Conservation (phyloP, 2,888 invertebrate species). For the Nipponacmea schrenckii region DNA sequence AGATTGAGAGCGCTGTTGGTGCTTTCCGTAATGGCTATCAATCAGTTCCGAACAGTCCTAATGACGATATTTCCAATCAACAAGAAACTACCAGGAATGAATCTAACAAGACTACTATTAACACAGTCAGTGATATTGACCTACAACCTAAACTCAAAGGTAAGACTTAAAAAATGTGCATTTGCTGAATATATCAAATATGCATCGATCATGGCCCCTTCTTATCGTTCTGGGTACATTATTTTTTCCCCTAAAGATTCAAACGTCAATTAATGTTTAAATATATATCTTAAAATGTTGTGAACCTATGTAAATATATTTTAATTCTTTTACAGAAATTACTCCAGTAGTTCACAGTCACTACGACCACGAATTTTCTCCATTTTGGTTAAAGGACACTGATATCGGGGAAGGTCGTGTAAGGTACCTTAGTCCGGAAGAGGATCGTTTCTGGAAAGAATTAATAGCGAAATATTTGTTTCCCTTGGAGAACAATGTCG, state of each 20-base stretch:
- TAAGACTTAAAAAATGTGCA: slow-evolving; percentile 17
- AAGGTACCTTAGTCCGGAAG: slow-evolving; percentile 81
- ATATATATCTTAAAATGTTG: no score
- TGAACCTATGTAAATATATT: no score
- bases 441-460: slow-evolving; percentile 91
- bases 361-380: slow-evolving; percentile 87
- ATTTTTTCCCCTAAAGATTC: no score
- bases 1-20: slow-evolving; percentile 22
- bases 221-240: no score
- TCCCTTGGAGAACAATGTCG: slow-evolving; percentile 92
- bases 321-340: no score
- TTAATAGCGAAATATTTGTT: slow-evolving; percentile 91
- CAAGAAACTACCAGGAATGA: neutral
- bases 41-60: slow-evolving; percentile 11
- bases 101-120: no score
- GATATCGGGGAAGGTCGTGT: slow-evolving; percentile 90
- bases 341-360: slow-evolving; percentile 59
- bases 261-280: no score
- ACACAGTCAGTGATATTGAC: no score
- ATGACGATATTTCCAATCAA: slow-evolving; percentile 10
- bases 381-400: slow-evolving; percentile 91
- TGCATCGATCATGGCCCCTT: no score
- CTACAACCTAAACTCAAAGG: slow-evolving; percentile 10
- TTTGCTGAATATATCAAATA: no score
- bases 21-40: slow-evolving; percentile 18